Evolutionary conservation across 2,888 invertebrate species (phyloP), one percentile per base, ranked within the genome.

Genomic region (Trichogramma dendrolimi): DNA sequence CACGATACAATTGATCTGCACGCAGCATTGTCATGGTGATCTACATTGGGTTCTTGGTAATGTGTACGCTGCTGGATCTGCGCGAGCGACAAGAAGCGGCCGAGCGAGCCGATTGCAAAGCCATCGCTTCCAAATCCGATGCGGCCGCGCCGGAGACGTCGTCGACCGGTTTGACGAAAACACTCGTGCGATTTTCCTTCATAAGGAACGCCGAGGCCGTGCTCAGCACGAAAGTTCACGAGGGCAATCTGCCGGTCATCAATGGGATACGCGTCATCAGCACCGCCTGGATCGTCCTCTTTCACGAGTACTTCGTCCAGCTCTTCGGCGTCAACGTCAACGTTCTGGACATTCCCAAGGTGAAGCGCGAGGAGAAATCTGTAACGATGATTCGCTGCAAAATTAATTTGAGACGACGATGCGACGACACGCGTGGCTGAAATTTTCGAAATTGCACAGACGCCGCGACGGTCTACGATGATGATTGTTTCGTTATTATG

Each of bases 221-320:
- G 14, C 14, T 62, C 4, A 62, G 39, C 10, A 7, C 38, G 5
- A 53, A 55, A 38, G 1, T 10, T 1, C 51, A 6, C 4, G 27
- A 51, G 2, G 48, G 11, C n/a, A 38, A 42, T 39, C 6, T 62
- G 4, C 48, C 55, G 1, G 47, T 52, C 8, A 47, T 62, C n/a
- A 46, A 62, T 7, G 68, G 75, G 75, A 43, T 73, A 74, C 14
- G 65, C 77, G 54, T 83, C 81, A 67, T 73, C 81, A 57, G 75
- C 80, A 6, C 69, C 80, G 40, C 73, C 76, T 82, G 81, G 78
- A 80, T 83, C 4, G 71, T 81, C n/a, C 64, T 81, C 1, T 1
- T 46, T n/a, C 62, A 59, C 14, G 51, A 43, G 8, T 59, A 52
- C 47, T 46, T 55, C 10, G 5, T 49, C 1, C 46, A 40, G 10